Percentiles rank a stretch among this genome's conserved stretches.
Conservation (phyloP, 2,797 vertebrate species). For the Phrynocephalus guinanensis region DNA sequence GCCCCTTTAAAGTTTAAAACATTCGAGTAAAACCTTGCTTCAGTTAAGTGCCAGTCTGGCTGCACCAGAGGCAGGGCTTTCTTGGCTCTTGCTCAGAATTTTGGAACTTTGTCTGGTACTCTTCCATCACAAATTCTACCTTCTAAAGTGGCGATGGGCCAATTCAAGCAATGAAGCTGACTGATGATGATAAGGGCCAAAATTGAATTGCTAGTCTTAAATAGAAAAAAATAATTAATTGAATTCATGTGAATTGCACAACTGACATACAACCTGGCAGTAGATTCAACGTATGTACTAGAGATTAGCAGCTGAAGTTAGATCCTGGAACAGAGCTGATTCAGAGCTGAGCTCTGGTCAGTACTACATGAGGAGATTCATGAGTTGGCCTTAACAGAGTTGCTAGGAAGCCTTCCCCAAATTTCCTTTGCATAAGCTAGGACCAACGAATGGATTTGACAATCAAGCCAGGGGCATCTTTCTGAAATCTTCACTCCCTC, state of each 20-base stretch:
- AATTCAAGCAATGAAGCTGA: neutral
- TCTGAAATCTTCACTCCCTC: neutral
- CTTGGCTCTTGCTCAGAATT: neutral
- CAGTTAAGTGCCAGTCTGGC: neutral
- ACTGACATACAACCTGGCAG: too few species aligned
- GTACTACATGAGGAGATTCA: neutral
- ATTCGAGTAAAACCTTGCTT: neutral
- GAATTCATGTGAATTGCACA: too few species aligned
- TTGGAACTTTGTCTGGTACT: neutral
- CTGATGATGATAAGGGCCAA: neutral
- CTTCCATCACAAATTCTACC: neutral
- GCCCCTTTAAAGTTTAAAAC: too few species aligned
- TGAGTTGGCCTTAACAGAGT: neutral
- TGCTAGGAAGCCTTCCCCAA: neutral
- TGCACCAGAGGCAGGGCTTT: neutral
- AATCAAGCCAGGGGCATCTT: neutral
- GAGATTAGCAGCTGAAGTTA: too few species aligned
- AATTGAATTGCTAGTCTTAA: too few species aligned
- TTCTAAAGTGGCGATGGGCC: neutral
- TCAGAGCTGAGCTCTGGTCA: neutral
- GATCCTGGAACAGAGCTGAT: neutral
- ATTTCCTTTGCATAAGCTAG: neutral
- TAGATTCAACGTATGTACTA: too few species aligned
- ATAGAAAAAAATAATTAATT: too few species aligned
- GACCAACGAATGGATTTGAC: neutral